phyloP scores from a whole-genome alignment of 1,140 invertebrate genomes.

The Hypsibius dujardini region DNA sequence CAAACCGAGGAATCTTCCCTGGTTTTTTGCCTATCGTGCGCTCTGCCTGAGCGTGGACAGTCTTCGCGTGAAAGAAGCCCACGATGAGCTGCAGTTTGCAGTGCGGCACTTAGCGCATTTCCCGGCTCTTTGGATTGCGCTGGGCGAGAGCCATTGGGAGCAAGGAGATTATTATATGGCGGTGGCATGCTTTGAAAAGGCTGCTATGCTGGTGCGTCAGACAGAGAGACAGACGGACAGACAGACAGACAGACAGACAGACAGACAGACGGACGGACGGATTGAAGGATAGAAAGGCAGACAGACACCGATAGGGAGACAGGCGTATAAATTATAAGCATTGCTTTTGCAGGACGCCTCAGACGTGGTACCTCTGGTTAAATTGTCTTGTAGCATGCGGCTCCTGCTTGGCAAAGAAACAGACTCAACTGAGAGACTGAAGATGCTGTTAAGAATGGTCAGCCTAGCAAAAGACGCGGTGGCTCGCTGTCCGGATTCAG shows the following conservation, averaged over 20 bases:
- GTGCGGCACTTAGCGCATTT: not conserved
- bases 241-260: no score
- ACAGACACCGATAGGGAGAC: not conserved
- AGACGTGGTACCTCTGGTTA: not conserved
- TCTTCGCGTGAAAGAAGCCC: not conserved
- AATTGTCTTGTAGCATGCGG: not conserved
- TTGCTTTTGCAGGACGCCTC: not conserved
- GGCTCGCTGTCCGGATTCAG: not conserved
- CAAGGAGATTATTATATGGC: not conserved
- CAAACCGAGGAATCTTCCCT: not conserved
- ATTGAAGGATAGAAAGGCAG: no score
- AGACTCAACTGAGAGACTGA: not conserved
- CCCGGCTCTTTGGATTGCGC: not conserved
- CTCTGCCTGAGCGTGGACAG: constrained; percentile 7
- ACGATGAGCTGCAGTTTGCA: not conserved
- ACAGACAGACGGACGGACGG: no score
- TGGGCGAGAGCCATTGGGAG: constrained; percentile 1
- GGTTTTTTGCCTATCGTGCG: not conserved
- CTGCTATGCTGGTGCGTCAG: not conserved
- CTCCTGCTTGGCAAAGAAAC: not conserved
- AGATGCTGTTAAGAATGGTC: constrained; percentile 9
- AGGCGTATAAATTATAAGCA: not conserved
- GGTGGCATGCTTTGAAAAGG: constrained; percentile 5
- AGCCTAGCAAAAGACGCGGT: not conserved
- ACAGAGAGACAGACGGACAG: no score